Evolutionary conservation across 2,888 invertebrate species (phyloP).

Genomic region (Dasysyrphus tricinctus): DNA sequence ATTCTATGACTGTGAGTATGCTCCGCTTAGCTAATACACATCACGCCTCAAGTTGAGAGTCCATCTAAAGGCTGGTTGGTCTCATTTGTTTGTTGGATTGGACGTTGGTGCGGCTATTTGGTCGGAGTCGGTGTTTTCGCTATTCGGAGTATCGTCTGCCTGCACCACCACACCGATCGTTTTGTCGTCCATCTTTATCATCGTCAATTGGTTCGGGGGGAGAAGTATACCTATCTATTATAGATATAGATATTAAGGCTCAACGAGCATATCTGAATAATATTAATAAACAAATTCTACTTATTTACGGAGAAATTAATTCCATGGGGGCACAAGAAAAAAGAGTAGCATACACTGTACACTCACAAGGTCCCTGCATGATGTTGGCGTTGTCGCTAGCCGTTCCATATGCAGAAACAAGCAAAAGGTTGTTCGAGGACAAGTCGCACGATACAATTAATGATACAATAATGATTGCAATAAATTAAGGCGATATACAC

Average conservation of each 20-base stretch:
- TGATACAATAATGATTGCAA: conserved; percentile 18
- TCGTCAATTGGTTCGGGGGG: conserved; percentile 43
- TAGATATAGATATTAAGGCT: conserved; percentile 18
- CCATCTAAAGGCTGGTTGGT: conserved; percentile 42
- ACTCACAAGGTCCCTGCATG: conserved; percentile 11
- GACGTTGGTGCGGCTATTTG: conserved; percentile 6
- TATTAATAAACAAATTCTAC: conserved; percentile 62
- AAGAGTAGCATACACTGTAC: not conserved
- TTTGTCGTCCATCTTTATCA: not conserved
- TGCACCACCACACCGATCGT: not conserved
- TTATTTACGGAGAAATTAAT: conserved; percentile 67
- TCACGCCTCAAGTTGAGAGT: conserved; percentile 12
- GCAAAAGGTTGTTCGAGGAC: conserved; percentile 57
- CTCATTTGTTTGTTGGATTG: not conserved
- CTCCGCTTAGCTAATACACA: not conserved
- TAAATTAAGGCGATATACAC: conserved; percentile 29
- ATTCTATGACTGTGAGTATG: not conserved
- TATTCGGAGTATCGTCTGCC: not conserved
- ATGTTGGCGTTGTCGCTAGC: not conserved
- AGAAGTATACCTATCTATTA: not conserved
- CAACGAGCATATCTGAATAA: conserved; percentile 59
- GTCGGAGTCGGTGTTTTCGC: conserved; percentile 8
- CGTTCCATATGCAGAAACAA: conserved; percentile 28
- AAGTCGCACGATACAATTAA: conserved; percentile 66
- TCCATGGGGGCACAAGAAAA: conserved; percentile 27